These are phyloP conservation scores for Dorcus parallelipipedus DNA, from an alignment of 2,888 invertebrate species.

Conservation along the genomic window DNA sequence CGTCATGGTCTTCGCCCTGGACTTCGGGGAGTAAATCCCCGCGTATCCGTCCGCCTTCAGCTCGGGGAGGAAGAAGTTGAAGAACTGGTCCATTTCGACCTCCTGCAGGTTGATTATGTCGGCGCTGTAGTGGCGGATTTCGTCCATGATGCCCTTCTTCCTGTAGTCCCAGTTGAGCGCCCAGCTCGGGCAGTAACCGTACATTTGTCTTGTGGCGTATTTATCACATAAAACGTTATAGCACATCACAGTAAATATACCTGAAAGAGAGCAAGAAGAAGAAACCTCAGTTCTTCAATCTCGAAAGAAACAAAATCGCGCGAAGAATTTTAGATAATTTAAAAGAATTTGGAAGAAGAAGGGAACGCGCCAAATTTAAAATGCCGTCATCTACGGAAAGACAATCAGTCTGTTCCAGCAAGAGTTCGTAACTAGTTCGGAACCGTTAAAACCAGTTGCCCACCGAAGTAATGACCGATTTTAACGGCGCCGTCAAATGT, in stretches of 20 bases:
- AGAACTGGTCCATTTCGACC: constrained; percentile 98
- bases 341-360: no score
- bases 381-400: no score
- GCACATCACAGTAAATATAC: constrained; percentile 98
- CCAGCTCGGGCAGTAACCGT: constrained; percentile 99
- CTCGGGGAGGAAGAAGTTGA: constrained; percentile 93
- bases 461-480: no score
- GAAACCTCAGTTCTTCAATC: not conserved
- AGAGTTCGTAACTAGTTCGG: no score
- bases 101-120: constrained; percentile 97
- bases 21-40: constrained; percentile 97
- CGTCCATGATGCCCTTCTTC: constrained; percentile 94
- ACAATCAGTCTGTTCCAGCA: no score
- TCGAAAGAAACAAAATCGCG: not conserved
- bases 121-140: constrained; percentile 93
- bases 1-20: constrained; percentile 96
- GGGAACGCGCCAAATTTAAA: no score
- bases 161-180: constrained; percentile 98
- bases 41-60: constrained; percentile 87
- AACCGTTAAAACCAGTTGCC: no score
- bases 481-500: no score
- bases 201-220: constrained; percentile 97
- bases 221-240: constrained; percentile 99
- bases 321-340: no score
- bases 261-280: constrained; percentile 49